These are phyloP conservation scores for Onthophagus taurus DNA, from an alignment of 1,140 invertebrate genomes.

Conservation along the genomic window DNA sequence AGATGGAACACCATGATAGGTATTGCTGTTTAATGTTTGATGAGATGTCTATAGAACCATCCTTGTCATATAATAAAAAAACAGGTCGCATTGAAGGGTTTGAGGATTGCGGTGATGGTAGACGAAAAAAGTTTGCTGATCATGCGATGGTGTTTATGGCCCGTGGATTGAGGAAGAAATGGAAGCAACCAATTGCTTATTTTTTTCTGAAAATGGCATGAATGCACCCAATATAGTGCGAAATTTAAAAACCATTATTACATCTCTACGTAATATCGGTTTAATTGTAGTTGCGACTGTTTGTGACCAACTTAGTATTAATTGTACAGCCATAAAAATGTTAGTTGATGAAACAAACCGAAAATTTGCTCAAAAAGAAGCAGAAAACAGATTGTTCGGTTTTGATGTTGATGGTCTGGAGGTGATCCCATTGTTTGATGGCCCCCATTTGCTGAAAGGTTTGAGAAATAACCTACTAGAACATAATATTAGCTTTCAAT, in stretches of 20 bases:
- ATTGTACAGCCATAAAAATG: slow-evolving; percentile 17
- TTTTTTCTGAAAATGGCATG: slow-evolving; percentile 1
- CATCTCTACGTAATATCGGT: not conserved
- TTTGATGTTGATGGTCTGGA: slow-evolving; percentile 1
- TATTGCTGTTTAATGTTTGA: slow-evolving; percentile 4
- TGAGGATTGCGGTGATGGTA: slow-evolving; percentile 6
- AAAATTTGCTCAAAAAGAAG: not conserved
- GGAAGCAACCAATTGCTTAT: slow-evolving; percentile 15
- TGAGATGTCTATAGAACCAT: slow-evolving; percentile 6
- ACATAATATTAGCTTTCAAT: not conserved
- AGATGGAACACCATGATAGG: not conserved
- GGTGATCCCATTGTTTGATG: slow-evolving; percentile 11
- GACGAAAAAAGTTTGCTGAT: slow-evolving; percentile 10
- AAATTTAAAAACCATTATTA: not conserved
- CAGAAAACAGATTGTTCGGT: not conserved
- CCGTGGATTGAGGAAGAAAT: slow-evolving; percentile 11
- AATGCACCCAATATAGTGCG: not conserved
- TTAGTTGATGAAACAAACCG: slow-evolving; percentile 3
- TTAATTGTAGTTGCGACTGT: not conserved
- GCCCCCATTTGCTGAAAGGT: slow-evolving; percentile 9
- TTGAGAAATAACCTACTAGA: slow-evolving; percentile 8
- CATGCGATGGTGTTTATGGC: slow-evolving; percentile 15
- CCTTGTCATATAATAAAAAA: not conserved
- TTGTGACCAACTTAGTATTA: slow-evolving; percentile 7
- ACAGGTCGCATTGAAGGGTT: slow-evolving; percentile 7